Evolutionary conservation across 2,888 invertebrate species (phyloP), one percentile per base, ranked within the genome.

Genomic region (Calameuta filiformis): DNA sequence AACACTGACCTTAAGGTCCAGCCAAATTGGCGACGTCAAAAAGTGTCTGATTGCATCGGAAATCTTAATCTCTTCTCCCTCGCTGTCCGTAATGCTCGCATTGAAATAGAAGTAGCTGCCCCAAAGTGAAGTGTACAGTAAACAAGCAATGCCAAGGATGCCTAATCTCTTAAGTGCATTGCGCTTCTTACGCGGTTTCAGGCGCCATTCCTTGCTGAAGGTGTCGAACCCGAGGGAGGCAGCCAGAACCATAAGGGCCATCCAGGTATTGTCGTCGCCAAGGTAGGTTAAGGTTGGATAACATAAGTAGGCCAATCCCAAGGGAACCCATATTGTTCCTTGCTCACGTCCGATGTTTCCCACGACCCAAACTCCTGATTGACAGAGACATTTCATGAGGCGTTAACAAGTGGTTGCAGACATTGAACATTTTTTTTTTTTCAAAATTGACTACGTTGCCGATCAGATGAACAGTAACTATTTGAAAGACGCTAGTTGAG

Each of bases 1-100:
- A n/a, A 92, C 37, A 79, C 78, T 56, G 34, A 91, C 91, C 89
- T 91, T 90, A 35, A 94, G 92, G 85, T 95, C 93, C 40, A 92
- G 88, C 94, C 94, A 94, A 85, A 94, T 92, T 1, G 97, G 97
- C 4, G 97, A 97, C 9, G 96, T 97, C 85, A 98, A 95, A 92
- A 99, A 97, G 90, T 98, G 97, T 85, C 95, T 94, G 0, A 98
- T 85, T 0, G 98, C 98, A 89, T 98, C 98, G 80, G 97, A 95
- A 3, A 98, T 93, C 56, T 97, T 97, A 23, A 98, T 95, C 88
- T 96, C 96, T 81, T 98, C 97, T 0, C 98, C 98, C 80, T 96
- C 95, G 83, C 94, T 94, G 90, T 97, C 97, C 0, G 96, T 96
- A 76, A 98, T 93, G 80, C 95, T 96, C 23, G 97, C 97, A 89